phyloP scores from a whole-genome alignment of 1,140 invertebrate genomes.

The Cardiocondyla obscurior region DNA sequence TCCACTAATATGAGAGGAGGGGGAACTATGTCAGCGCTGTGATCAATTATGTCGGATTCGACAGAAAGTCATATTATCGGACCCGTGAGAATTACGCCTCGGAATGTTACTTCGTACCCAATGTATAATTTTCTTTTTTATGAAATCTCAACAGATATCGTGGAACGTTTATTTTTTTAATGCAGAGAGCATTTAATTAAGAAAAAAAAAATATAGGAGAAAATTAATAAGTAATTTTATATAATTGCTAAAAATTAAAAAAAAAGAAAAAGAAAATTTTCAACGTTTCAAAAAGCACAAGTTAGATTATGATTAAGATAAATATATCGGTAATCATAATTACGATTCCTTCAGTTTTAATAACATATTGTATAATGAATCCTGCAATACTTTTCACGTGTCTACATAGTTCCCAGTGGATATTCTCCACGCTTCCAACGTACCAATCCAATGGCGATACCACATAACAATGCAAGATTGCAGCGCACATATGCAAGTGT shows the following conservation, averaged over 20 bases:
- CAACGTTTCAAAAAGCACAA: neutral
- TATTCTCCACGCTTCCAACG: neutral
- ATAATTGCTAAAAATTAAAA: too few species aligned
- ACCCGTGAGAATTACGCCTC: constrained; percentile 55
- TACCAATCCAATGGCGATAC: constrained; percentile 6
- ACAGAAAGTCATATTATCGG: constrained; percentile 59
- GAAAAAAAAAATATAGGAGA: neutral
- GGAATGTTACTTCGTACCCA: neutral
- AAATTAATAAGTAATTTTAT: too few species aligned
- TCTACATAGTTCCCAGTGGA: neutral
- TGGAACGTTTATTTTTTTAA: neutral
- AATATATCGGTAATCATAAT: neutral
- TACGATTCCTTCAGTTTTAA: neutral
- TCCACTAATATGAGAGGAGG: constrained; percentile 69
- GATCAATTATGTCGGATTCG: constrained; percentile 58
- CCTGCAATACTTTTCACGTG: neutral
- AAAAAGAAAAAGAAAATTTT: neutral
- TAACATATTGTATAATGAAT: neutral
- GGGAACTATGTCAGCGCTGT: constrained; percentile 61
- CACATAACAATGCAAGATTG: constrained; percentile 29
- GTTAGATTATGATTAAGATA: neutral
- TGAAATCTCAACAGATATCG: neutral
- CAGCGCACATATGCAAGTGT: constrained; percentile 39
- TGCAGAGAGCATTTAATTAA: neutral
- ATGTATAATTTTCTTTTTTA: neutral